These are phyloP conservation scores for Cervus canadensis DNA, from an alignment of 2,113 vertebrate species.

Conservation along the genomic window DNA sequence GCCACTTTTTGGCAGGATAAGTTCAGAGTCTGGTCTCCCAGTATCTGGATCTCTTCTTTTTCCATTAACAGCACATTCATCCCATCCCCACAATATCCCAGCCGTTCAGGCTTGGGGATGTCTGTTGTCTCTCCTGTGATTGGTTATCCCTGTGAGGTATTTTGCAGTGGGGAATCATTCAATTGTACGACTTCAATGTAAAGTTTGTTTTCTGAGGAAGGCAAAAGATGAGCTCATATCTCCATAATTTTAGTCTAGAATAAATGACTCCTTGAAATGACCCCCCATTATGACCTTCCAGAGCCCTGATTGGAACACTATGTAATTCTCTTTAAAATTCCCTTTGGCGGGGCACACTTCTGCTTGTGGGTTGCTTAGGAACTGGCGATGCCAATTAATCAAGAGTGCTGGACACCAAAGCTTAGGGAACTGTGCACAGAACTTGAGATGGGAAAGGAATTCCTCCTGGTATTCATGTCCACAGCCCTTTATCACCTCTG, in stretches of 20 bases:
- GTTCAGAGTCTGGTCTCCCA: background rate
- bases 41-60: background rate
- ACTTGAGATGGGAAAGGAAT: background rate
- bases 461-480: background rate
- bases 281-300: background rate
- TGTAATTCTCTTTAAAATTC: conserved; percentile 21
- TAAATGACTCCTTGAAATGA: conserved; percentile 29
- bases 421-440: background rate
- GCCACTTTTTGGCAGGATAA: background rate
- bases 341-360: background rate
- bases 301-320: background rate
- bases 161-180: background rate
- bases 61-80: background rate
- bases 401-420: background rate
- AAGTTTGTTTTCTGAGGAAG: background rate
- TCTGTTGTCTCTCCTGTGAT: background rate
- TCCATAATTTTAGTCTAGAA: background rate
- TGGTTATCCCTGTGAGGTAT: background rate
- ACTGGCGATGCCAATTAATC: background rate
- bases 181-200: background rate
- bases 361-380: background rate
- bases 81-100: background rate
- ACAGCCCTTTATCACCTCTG: background rate
- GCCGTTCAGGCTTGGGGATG: background rate
- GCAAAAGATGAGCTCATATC: conserved; percentile 9